These are phyloP conservation scores for Propsilocerus akamusi DNA, from an alignment of 1,140 invertebrate genomes.

Conservation along the genomic window DNA sequence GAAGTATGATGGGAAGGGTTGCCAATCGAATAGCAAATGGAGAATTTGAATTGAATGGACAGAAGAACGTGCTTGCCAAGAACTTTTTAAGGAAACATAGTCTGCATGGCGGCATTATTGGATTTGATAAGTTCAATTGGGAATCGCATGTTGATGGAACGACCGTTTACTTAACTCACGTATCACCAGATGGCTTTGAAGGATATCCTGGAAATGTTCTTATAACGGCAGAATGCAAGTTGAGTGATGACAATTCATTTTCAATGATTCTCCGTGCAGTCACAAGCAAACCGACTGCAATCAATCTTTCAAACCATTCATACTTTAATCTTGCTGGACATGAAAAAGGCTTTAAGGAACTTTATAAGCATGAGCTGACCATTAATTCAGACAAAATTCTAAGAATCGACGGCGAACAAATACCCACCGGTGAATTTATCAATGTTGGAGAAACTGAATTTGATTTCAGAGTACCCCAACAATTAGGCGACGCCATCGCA, in stretches of 20 bases:
- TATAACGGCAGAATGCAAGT: slow-evolving; percentile 44
- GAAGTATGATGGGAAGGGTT: slow-evolving; percentile 70
- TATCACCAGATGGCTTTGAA: slow-evolving; percentile 66
- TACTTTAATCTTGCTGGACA: slow-evolving; percentile 90
- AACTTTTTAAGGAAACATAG: slow-evolving; percentile 52
- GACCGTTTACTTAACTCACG: slow-evolving; percentile 41
- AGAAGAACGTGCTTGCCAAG: slow-evolving; percentile 43
- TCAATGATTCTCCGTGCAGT: slow-evolving; percentile 50
- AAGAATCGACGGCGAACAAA: slow-evolving; percentile 46
- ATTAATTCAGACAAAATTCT: slow-evolving; percentile 62
- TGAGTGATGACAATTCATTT: slow-evolving; percentile 53
- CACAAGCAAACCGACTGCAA: slow-evolving; percentile 56
- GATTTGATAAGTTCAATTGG: slow-evolving; percentile 70
- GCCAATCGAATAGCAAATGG: slow-evolving; percentile 67
- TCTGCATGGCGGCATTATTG: slow-evolving; percentile 71
- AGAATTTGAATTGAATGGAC: slow-evolving; percentile 45
- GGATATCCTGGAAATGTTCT: slow-evolving; percentile 65
- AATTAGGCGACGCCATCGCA: slow-evolving; percentile 28
- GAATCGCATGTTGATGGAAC: slow-evolving; percentile 22
- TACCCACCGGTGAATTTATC: slow-evolving; percentile 59
- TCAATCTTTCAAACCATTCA: slow-evolving; percentile 84
- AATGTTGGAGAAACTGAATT: slow-evolving; percentile 40
- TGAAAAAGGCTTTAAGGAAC: slow-evolving; percentile 25
- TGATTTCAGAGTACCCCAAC: slow-evolving; percentile 43
- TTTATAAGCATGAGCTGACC: slow-evolving; percentile 53